Percentiles rank a stretch among this genome's conserved stretches.
phyloP scores from a whole-genome alignment of 1,140 invertebrate species.

The Lepidurus apus region DNA sequence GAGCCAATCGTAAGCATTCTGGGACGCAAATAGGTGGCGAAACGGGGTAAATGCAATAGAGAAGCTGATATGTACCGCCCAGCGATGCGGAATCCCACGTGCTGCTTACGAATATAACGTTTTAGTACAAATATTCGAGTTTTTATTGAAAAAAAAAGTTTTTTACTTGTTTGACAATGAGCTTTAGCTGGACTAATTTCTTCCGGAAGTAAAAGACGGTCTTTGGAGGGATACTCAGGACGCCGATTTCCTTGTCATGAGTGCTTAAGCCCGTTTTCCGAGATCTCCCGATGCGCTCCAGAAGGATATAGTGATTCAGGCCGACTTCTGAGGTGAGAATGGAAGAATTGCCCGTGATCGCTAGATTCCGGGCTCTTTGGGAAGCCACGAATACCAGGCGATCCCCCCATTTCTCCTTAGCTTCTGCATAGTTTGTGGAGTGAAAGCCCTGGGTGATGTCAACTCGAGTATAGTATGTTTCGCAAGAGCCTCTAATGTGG shows the following conservation, averaged over 20 bases:
- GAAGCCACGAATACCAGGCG: constrained; percentile 65
- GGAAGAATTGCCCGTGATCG: constrained; percentile 51
- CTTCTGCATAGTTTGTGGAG: constrained; percentile 46
- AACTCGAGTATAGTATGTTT: constrained; percentile 51
- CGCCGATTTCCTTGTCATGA: constrained; percentile 54
- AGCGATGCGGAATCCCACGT: constrained; percentile 35
- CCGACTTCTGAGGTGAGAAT: constrained; percentile 53
- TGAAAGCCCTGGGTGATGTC: constrained; percentile 47
- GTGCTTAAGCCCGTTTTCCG: constrained; percentile 65
- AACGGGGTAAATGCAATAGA: constrained; percentile 56
- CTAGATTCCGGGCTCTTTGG: constrained; percentile 55
- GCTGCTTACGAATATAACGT: constrained; percentile 9
- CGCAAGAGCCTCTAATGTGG: constrained; percentile 62
- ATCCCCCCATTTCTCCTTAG: constrained; percentile 51
- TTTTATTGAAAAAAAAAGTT: not conserved
- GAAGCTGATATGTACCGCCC: constrained; percentile 47
- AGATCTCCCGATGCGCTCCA: constrained; percentile 69
- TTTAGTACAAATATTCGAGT: not conserved
- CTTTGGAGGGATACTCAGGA: constrained; percentile 39
- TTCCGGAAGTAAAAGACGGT: constrained; percentile 34
- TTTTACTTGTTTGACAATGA: constrained; percentile 59
- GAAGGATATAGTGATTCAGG: constrained; percentile 60
- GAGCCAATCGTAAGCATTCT: constrained; percentile 53
- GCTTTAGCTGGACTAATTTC: constrained; percentile 47
- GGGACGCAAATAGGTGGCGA: constrained; percentile 54